A percentile compares a stretch with the other conserved stretches of the same genome.
Evolutionary conservation across 1,140 invertebrate genomes (phyloP).

Genomic region (Araneus ventricosus): DNA sequence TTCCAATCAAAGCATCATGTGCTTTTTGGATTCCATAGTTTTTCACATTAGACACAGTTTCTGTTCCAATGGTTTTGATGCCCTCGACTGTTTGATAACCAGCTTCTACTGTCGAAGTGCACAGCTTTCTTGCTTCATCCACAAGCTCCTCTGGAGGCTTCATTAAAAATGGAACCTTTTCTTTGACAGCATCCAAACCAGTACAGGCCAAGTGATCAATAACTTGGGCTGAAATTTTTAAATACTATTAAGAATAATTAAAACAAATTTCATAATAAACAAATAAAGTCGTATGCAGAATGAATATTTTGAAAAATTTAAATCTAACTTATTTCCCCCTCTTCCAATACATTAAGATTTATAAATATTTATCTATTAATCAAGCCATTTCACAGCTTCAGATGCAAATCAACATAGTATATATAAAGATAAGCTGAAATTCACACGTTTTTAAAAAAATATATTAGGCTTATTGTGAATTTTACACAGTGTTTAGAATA

Average conservation of each 20-base stretch:
- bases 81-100: slow-evolving; percentile 59
- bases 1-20: slow-evolving; percentile 57
- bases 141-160: slow-evolving; percentile 65
- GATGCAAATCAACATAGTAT: no score
- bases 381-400: no score
- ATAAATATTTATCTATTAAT: no score
- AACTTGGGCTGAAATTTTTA: slow-evolving; percentile 41
- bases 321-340: no score
- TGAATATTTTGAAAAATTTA: no score
- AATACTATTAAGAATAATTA: background rate
- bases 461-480: no score
- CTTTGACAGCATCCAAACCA: slow-evolving; percentile 61
- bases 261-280: no score
- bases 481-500: no score
- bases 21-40: slow-evolving; percentile 65
- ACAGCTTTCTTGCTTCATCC: slow-evolving; percentile 61
- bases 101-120: slow-evolving; percentile 32
- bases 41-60: slow-evolving; percentile 43
- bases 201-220: slow-evolving; percentile 59
- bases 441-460: no score
- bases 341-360: no score
- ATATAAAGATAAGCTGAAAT: no score
- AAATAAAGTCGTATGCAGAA: no score
- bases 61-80: slow-evolving; percentile 59
- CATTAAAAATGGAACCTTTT: slow-evolving; percentile 61